Evolutionary conservation across 2,113 vertebrate genomes (phyloP).

Genomic region (Raja brachyura): DNA sequence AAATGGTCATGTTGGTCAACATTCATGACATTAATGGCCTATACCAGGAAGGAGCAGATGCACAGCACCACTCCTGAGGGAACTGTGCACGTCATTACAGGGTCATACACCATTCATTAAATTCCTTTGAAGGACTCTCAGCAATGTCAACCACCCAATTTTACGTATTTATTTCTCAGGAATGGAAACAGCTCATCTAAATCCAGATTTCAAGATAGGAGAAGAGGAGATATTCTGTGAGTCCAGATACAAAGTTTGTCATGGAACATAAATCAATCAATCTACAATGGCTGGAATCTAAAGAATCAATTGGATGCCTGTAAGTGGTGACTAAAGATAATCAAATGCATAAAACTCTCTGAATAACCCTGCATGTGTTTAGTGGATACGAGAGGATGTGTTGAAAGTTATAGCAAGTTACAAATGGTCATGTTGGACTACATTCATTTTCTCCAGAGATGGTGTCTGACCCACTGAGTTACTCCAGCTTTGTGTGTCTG

Average conservation of each 20-base stretch:
- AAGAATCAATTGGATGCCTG: not conserved
- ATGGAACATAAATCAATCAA: not conserved
- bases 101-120: not conserved
- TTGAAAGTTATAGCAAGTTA: not conserved
- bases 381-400: not conserved
- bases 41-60: conserved; percentile 5
- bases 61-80: not conserved
- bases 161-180: not conserved
- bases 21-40: not conserved
- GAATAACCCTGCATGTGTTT: not conserved
- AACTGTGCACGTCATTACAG: not conserved
- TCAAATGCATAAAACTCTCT: not conserved
- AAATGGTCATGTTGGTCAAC: not conserved
- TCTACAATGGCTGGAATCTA: not conserved
- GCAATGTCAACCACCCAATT: not conserved
- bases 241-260: not conserved
- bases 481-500: no score
- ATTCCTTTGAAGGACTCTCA: not conserved
- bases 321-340: not conserved
- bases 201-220: not conserved
- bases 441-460: no score
- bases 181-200: not conserved
- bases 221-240: not conserved
- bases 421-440: no score
- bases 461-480: no score